Conservation (phyloP, 2,797 vertebrate genomes). For the Harpagifer antarcticus region DNA sequence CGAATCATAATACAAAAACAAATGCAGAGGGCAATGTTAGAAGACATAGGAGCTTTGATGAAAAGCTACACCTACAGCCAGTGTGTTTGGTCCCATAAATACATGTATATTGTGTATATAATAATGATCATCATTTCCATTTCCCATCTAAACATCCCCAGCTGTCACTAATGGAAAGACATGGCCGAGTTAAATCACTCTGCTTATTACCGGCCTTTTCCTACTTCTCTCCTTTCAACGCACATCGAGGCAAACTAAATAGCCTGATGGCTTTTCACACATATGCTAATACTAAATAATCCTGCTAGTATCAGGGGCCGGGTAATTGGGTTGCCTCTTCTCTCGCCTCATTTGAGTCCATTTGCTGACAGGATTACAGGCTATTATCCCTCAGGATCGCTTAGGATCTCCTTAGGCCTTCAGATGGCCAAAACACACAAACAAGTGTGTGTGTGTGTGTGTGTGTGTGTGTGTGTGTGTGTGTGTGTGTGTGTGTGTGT, state of each 20-base stretch:
- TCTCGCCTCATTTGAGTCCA: constrained; percentile 83
- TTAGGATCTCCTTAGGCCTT: constrained; percentile 79
- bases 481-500: constrained; percentile 27
- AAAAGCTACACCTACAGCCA: constrained; percentile 8
- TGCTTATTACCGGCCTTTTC: constrained; percentile 70
- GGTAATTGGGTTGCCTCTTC: constrained; percentile 91
- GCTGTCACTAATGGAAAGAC: constrained; percentile 71
- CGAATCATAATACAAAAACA: not conserved
- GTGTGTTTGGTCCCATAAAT: constrained; percentile 5
- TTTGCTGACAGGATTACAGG: constrained; percentile 88
- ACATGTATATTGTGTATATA: constrained; percentile 36
- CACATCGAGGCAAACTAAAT: constrained; percentile 73
- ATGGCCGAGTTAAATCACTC: constrained; percentile 60
- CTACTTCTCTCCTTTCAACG: constrained; percentile 69
- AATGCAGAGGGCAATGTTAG: not conserved
- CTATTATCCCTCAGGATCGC: constrained; percentile 81
- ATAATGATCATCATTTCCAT: constrained; percentile 51
- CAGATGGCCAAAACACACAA: constrained; percentile 78
- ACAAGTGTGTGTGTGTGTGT: constrained; percentile 61
- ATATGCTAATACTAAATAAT: constrained; percentile 88
- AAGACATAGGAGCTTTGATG: constrained; percentile 13
- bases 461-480: constrained; percentile 33
- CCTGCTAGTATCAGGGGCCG: constrained; percentile 87
- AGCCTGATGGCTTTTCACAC: constrained; percentile 81
- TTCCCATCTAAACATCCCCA: constrained; percentile 59